Conservation (phyloP, 2,888 invertebrate species). For the Linhomoeus sp. region DNA sequence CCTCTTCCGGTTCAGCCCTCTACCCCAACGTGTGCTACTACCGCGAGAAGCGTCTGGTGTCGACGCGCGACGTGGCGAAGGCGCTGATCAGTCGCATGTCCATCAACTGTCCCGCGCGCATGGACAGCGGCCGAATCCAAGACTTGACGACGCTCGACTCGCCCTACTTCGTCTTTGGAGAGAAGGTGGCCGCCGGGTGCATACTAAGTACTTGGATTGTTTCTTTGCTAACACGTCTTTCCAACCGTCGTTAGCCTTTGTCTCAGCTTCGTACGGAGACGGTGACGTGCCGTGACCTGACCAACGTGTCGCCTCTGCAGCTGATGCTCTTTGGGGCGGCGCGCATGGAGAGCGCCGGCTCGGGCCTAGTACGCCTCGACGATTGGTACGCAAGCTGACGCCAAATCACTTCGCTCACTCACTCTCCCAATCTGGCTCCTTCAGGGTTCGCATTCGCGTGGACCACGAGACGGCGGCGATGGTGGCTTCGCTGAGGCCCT, state of each 20-base stretch:
- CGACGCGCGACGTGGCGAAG: slow-evolving; percentile 80
- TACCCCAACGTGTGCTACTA: slow-evolving; percentile 92
- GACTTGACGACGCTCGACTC: slow-evolving; percentile 34
- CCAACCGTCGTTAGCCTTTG: no score
- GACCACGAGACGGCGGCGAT: slow-evolving; percentile 53
- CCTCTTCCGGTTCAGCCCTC: slow-evolving; percentile 42
- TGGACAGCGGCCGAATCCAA: slow-evolving; percentile 43
- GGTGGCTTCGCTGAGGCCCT: slow-evolving; percentile 65
- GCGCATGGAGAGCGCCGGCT: slow-evolving; percentile 52
- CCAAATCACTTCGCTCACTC: neutral
- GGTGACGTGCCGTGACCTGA: slow-evolving; percentile 84
- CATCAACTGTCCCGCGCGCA: slow-evolving; percentile 57
- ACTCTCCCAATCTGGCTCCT: neutral
- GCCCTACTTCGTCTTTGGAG: slow-evolving; percentile 91
- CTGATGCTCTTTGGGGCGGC: slow-evolving; percentile 74
- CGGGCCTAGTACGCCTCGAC: slow-evolving; percentile 55
- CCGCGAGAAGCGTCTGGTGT: slow-evolving; percentile 78
- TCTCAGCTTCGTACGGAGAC: slow-evolving; percentile 81
- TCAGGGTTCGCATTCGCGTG: slow-evolving; percentile 62
- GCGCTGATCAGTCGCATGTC: slow-evolving; percentile 91
- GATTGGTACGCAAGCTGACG: slow-evolving; percentile 45
- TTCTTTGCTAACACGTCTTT: no score
- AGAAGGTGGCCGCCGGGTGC: slow-evolving; percentile 44
- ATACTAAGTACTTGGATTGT: no score
- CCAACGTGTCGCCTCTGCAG: slow-evolving; percentile 84